Evolutionary conservation across 2,797 vertebrate species (phyloP).

Genomic region (Characodon lateralis): DNA sequence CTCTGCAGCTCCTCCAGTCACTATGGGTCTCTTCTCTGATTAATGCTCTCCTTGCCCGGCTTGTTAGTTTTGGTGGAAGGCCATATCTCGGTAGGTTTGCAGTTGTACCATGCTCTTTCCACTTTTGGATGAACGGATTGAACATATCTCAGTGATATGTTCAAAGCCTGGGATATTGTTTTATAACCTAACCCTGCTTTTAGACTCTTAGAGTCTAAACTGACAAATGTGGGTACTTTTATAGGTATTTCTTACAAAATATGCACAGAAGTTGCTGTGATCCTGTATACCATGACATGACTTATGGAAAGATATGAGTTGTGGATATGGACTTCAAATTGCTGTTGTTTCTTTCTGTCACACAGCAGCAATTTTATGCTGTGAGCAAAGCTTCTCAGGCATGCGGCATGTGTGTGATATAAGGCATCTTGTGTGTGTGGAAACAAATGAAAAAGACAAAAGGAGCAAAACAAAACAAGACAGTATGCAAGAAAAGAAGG

Average conservation of each 20-base stretch:
- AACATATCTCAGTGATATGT: too few species aligned
- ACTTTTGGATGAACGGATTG: too few species aligned
- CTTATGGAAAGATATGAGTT: constrained; percentile 50
- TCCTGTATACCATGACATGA: constrained; percentile 11
- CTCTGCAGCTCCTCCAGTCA: too few species aligned
- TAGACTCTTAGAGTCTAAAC: background rate
- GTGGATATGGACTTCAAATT: constrained; percentile 51
- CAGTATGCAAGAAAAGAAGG: constrained; percentile 26
- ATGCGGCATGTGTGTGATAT: constrained; percentile 41
- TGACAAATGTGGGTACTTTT: background rate
- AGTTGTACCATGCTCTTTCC: too few species aligned
- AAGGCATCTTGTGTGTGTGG: constrained; percentile 29
- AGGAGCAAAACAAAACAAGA: constrained; percentile 31
- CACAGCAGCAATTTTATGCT: constrained; percentile 50
- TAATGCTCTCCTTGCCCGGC: too few species aligned
- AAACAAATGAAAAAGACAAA: constrained; percentile 54
- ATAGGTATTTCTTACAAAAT: background rate
- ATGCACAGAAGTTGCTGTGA: constrained; percentile 1
- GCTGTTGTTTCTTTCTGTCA: constrained; percentile 54
- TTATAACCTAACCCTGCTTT: too few species aligned
- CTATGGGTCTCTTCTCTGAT: too few species aligned
- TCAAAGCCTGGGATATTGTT: too few species aligned
- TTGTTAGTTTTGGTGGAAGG: too few species aligned
- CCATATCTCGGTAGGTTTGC: too few species aligned
- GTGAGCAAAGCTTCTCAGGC: constrained; percentile 41